Conservation (phyloP, 2,797 vertebrate species). For the Sciurus carolinensis region DNA sequence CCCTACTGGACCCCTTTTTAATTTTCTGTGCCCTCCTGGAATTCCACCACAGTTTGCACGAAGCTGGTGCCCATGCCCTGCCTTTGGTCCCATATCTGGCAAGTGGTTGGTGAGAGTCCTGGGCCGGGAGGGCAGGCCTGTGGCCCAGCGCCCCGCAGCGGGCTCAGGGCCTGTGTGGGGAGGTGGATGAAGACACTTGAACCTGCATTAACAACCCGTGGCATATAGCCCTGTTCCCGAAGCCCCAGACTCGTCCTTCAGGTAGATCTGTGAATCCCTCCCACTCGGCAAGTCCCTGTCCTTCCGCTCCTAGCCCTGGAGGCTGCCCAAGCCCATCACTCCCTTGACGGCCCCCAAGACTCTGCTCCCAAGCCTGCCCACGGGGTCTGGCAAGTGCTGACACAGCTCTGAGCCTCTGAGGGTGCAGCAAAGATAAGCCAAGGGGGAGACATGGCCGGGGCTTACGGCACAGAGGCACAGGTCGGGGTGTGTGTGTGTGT, state of each 20-base stretch:
- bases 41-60: conserved; percentile 65
- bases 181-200: neutral
- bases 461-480: neutral
- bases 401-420: neutral
- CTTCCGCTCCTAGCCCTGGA: neutral
- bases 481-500: neutral
- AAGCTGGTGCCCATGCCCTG: conserved; percentile 33
- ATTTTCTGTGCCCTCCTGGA: neutral
- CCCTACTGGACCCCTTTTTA: neutral
- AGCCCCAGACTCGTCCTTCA: neutral
- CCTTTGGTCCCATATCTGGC: conserved; percentile 18
- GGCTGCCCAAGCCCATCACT: neutral
- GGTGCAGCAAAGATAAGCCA: neutral
- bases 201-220: neutral
- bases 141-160: no score
- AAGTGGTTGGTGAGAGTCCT: neutral
- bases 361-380: neutral
- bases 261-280: neutral
- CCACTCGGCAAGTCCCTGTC: neutral
- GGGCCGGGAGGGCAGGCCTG: neutral
- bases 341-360: no score
- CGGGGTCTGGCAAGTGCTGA: neutral
- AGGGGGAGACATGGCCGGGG: neutral
- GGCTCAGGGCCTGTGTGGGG: neutral
- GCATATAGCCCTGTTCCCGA: neutral